Evolutionary conservation across 2,888 invertebrate genomes (phyloP), one percentile per base, ranked within the genome.

Genomic region (Acleris holmiana): DNA sequence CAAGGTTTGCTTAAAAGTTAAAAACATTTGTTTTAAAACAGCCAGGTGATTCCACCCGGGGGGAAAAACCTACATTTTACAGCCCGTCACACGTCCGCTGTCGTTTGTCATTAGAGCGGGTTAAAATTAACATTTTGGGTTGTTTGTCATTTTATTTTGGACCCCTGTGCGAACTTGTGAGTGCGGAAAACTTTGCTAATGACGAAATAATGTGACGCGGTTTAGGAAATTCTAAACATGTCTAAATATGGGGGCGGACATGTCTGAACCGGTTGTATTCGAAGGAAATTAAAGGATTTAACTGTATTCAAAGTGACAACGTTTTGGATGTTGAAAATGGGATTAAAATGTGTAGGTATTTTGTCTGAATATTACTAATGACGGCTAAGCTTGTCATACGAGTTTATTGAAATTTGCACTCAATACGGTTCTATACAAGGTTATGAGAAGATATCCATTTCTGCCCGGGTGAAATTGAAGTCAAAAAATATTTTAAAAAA

Each of bases 101-200:
- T 76, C 76, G 74, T 77, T 76, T 78, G 76, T 82, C 76, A 74
- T 70, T 73, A 76, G 49, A 76, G 76, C 80, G 81, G 81, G 83
- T 82, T 79, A 73, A 81, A 84, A 84, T 83, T 82, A 81, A 80
- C 81, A 81, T 83, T 82, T 73, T 69, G 73, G 69, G 67, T 68
- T 73, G 75, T 83, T 49, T 82, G 82, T 80, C 75, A 71, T 86
- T 77, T 85, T 83, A 79, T 76, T 77, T 75, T 69, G 72, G 68
- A 78, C 72, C 74, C 70, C 78, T 75, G 76, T 73, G 70, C 71
- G 79, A 83, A 86, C 80, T 85, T 84, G 74, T 70, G 72, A 76
- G 76, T 75, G 74, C 76, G 79, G 80, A 74, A 73, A 85, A 85
- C 82, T 85, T 84, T 76, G 82, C 79, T 88, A 86, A 88, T 88